Percentiles rank a stretch among this genome's conserved stretches.
Conservation (phyloP, 1,140 invertebrate species). For the Drosophila orosa region DNA sequence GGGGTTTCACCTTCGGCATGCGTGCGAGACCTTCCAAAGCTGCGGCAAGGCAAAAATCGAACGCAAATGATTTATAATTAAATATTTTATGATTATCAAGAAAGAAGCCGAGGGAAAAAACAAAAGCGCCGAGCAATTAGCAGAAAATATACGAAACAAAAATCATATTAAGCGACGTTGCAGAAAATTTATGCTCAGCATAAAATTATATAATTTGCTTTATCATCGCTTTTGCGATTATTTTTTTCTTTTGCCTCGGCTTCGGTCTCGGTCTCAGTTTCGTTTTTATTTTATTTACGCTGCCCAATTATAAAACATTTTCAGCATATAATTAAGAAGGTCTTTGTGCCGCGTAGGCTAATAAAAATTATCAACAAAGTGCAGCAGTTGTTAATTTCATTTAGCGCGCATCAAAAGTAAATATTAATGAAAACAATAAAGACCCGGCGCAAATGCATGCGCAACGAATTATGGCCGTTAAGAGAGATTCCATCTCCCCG, state of each 20-base stretch:
- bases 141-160: conserved; percentile 52
- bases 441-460: conserved; percentile 43
- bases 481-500: conserved; percentile 33
- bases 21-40: conserved; percentile 67
- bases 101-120: conserved; percentile 33
- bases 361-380: conserved; percentile 58
- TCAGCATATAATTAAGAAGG: conserved; percentile 64
- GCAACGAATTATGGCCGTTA: conserved; percentile 48
- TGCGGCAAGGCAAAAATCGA: conserved; percentile 47
- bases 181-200: conserved; percentile 64
- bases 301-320: conserved; percentile 69
- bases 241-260: conserved; percentile 6
- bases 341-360: conserved; percentile 56
- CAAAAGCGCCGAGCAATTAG: conserved; percentile 49
- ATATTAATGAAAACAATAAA: conserved; percentile 42
- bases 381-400: conserved; percentile 63
- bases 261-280: not conserved
- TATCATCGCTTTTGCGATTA: conserved; percentile 8
- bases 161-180: conserved; percentile 61
- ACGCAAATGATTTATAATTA: conserved; percentile 79
- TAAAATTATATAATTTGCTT: conserved; percentile 43
- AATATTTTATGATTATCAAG: conserved; percentile 78
- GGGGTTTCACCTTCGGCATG: conserved; percentile 73
- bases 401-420: conserved; percentile 49
- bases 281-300: conserved; percentile 24